Base-by-base conservation (phyloP, 2,888 invertebrate genomes). In the Idaea dimidiata region DNA sequence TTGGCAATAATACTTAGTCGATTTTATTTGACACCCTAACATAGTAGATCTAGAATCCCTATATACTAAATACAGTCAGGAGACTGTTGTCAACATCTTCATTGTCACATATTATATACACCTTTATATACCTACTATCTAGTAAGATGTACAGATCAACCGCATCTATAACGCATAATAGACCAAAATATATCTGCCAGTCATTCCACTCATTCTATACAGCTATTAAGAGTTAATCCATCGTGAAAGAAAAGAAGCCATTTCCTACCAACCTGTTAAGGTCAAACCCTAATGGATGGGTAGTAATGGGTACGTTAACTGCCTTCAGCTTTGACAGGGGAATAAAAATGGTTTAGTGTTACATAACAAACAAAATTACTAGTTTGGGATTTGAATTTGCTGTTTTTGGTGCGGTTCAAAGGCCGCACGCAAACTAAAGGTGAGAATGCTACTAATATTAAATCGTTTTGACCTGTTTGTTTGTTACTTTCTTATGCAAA, bases 191-290 rank as follows among this genome's bases (percentile, higher is more conserved):
- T 24, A 24, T 24, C 24, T 24, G 24, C 24, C 24, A 24, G 24
- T 24, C 24, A 24, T 43, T 43, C 43, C 8, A 43, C 14, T 43
- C 43, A 43, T 10, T 8, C 14, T 43, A 10, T 14, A 43, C 43
- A n/a, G n/a, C 43, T 43, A 43, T 43, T 43, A 43, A 43, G 43
- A 14, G 43, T 43, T 43, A 43, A 43, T 43, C 43, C 43, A 43
- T 43, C 14, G 43, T 43, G 43, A 43, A 43, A 43, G 43, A 8
- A 62, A 59, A 80, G 83, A 80, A 72, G 74, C 80, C 74, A 83
- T 84, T 84, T 83, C 80, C 82, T 76, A 43, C 75, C 63, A 61
- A 63, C 68, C 73, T 68, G 68, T 66, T 73, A 80, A 81, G 79
- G 82, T 75, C 43, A 75, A 70, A 53, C 60, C 62, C 62, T 78